Percentiles rank a stretch among this genome's conserved stretches.
Evolutionary conservation across 2,888 invertebrate genomes (phyloP).

Genomic region (Amiota mariae): DNA sequence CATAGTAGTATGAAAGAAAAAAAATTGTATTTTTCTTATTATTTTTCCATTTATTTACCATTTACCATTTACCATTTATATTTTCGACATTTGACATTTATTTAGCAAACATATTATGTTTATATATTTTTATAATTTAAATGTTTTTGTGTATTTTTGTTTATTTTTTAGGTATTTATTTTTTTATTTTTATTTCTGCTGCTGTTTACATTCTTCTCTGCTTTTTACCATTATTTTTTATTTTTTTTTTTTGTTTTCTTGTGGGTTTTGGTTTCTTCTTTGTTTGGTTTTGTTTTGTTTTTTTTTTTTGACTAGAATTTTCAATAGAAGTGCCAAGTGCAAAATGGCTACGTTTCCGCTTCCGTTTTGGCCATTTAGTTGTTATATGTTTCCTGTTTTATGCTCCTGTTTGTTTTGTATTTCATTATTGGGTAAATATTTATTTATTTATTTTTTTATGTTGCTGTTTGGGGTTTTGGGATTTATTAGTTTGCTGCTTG

Average conservation of each 20-base stretch:
- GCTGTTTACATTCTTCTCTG: conserved; percentile 20
- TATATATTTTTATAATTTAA: neutral
- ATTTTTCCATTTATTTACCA: conserved; percentile 31
- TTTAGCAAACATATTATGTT: neutral
- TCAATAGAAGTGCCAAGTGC: conserved; percentile 50
- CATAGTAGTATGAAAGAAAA: conserved; percentile 60
- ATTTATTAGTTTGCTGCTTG: neutral
- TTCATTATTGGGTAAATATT: conserved; percentile 11
- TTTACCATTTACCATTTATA: conserved; percentile 14
- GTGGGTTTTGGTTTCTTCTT: conserved; percentile 37
- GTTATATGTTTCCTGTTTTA: conserved; percentile 50
- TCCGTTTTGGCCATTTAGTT: conserved; percentile 51
- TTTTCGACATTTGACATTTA: neutral
- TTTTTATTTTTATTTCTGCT: conserved; percentile 12
- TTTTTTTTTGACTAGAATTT: conserved; percentile 55
- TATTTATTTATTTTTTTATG: neutral
- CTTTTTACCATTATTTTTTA: conserved; percentile 37
- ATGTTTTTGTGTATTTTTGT: conserved; percentile 6
- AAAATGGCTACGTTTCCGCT: conserved; percentile 44
- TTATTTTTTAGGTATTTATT: conserved; percentile 26
- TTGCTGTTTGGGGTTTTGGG: conserved; percentile 1
- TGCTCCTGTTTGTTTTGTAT: neutral
- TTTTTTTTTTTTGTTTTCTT: conserved; percentile 40
- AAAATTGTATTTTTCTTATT: conserved; percentile 30
- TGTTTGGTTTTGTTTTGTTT: neutral